Percentiles rank a stretch among this genome's conserved stretches.
Evolutionary conservation across 2,888 invertebrate species (phyloP).

Genomic region (Cinara cedri): DNA sequence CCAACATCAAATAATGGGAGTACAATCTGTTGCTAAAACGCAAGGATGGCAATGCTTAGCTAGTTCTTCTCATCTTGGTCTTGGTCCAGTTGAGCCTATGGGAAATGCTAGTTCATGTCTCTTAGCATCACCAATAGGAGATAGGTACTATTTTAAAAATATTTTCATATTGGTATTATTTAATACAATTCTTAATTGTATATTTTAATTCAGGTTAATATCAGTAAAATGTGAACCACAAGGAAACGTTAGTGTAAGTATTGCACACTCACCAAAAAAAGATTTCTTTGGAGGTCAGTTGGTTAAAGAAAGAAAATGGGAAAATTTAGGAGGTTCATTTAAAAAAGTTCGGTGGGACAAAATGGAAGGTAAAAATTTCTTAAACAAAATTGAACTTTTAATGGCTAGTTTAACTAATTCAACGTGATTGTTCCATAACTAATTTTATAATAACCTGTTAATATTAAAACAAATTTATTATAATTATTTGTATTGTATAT

Average conservation of each 20-base stretch:
- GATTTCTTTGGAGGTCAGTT: constrained; percentile 86
- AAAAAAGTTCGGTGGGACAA: constrained; percentile 89
- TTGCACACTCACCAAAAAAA: constrained; percentile 85
- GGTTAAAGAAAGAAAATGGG: constrained; percentile 91
- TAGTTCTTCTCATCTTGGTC: constrained; percentile 84
- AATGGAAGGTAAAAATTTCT: constrained; percentile 94
- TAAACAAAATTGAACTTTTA: constrained; percentile 93
- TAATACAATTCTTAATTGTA: not conserved
- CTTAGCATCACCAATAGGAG: constrained; percentile 86
- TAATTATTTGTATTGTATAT: constrained; percentile 15
- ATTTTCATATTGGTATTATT: not conserved
- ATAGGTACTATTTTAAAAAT: constrained; percentile 64
- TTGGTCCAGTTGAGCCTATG: constrained; percentile 87
- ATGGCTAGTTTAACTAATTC: constrained; percentile 88
- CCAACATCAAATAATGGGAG: constrained; percentile 88
- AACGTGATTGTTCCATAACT: constrained; percentile 62
- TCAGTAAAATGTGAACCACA: constrained; percentile 90
- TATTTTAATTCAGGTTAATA: constrained; percentile 68
- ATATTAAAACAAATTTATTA: constrained; percentile 13
- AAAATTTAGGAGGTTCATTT: constrained; percentile 90
- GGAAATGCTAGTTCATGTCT: constrained; percentile 93
- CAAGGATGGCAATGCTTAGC: constrained; percentile 96
- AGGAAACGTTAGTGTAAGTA: constrained; percentile 84
- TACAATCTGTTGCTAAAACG: constrained; percentile 87
- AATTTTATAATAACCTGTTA: not conserved